Base-by-base conservation (phyloP, 1,140 invertebrate genomes). In the Bombus superbus region DNA sequence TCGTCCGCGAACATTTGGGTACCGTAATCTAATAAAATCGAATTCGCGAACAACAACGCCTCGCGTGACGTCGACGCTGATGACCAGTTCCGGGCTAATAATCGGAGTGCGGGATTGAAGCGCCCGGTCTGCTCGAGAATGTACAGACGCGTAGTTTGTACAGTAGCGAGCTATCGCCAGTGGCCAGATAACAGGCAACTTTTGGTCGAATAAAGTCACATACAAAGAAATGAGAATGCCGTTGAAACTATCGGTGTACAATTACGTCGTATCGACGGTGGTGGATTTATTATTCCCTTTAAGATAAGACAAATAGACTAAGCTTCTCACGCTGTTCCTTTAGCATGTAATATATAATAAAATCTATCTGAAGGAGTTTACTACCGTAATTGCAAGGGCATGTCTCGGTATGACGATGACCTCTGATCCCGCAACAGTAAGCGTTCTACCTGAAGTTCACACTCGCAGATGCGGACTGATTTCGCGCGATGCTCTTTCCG, bases 31-130 rank as follows among this genome's bases (percentile, higher is more conserved):
- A 32, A 44, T 40, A 18, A 53, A 53, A 53, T 22, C 47, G n/a
- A 79, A 84, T 78, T 72, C 57, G 32, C 47, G 47, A 64, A n/a
- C n/a, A 8, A n/a, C 1, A 5, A n/a, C 4, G 40, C 42, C 28
- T 73, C 42, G 83, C 83, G 83, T 85, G 83, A 80, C 42, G 77
- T 64, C 76, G 62, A 62, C 32, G 66, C 35, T 18, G 66, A 22
- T 11, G 66, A 22, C 11, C 35, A 80, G 35, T 85, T 85, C 83
- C 83, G 40, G 77, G 53, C 64, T 44, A 32, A 10, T 62, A 40
- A 72, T 71, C 10, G n/a, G 13, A 10, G 53, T 9, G 22, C 35
- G 28, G 18, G 32, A 18, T 2, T 28, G 32, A n/a, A 72, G 18
- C 32, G 15, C n/a, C 74, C 6, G 79, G 68, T 13, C n/a, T 10